Conservation (phyloP, 2,113 vertebrate species). For the Atractosteus spatula region DNA sequence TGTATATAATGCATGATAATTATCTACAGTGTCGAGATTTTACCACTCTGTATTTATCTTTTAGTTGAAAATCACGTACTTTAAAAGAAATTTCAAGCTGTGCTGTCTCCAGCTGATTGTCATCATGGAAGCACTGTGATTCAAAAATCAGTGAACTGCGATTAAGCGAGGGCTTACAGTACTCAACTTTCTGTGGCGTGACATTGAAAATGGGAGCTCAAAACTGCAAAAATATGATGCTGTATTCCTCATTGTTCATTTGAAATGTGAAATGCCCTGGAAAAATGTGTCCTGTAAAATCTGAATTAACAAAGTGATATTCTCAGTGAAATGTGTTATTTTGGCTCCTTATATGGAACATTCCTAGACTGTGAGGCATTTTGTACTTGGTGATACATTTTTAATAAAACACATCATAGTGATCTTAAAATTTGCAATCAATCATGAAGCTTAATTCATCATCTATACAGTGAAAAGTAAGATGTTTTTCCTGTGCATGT, state of each 20-base stretch:
- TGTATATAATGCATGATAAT: no score
- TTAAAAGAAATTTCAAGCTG: constrained; percentile 12
- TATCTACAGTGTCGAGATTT: no score
- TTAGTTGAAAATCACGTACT: not conserved
- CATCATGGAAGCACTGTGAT: constrained; percentile 11
- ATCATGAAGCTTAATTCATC: not conserved
- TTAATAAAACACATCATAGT: constrained; percentile 28
- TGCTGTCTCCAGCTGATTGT: constrained; percentile 1
- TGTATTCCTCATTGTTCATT: constrained; percentile 37
- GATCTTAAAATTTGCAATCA: constrained; percentile 31
- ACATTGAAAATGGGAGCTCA: no score
- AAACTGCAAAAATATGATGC: constrained; percentile 6
- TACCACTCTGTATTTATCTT: no score
- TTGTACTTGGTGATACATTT: constrained; percentile 36
- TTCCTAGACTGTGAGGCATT: constrained; percentile 41
- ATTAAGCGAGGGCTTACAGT: no score
- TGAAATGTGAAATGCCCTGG: constrained; percentile 10
- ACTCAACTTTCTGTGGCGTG: no score
- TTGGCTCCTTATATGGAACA: constrained; percentile 33
- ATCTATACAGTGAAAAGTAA: no score
- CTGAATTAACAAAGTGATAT: constrained; percentile 29
- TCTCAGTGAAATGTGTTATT: no score
- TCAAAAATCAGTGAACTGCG: not conserved
- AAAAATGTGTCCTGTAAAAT: constrained; percentile 19
- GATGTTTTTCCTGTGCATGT: no score